Conservation (phyloP, 1,140 invertebrate species). For the Halyomorpha halys region DNA sequence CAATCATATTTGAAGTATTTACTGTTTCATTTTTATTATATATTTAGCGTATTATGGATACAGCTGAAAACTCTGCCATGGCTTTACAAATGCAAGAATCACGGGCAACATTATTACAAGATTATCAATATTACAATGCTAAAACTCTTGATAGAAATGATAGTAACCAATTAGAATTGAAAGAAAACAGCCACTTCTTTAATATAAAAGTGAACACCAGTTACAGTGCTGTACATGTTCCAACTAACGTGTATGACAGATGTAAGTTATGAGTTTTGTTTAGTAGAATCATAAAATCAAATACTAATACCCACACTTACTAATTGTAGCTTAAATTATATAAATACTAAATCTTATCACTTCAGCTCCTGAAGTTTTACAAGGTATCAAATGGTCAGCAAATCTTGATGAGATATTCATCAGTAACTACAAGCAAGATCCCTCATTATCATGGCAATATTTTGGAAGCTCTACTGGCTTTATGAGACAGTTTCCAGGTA, state of each 20-base stretch:
- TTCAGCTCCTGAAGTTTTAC: slow-evolving; percentile 27
- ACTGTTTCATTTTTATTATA: background rate
- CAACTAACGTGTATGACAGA: slow-evolving; percentile 88
- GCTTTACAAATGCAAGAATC: slow-evolving; percentile 45
- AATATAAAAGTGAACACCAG: slow-evolving; percentile 70
- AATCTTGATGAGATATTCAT: slow-evolving; percentile 70
- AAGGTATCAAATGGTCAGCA: slow-evolving; percentile 62
- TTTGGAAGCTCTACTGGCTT: slow-evolving; percentile 88
- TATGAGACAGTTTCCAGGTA: slow-evolving; percentile 75
- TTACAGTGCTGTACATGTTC: slow-evolving; percentile 85
- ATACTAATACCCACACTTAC: slow-evolving; percentile 28
- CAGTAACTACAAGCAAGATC: slow-evolving; percentile 76
- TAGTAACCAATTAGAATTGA: slow-evolving; percentile 43
- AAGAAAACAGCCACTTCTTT: slow-evolving; percentile 64
- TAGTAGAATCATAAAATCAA: too few relatives aligned
- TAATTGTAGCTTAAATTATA: slow-evolving; percentile 19
- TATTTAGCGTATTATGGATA: slow-evolving; percentile 63
- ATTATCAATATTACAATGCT: slow-evolving; percentile 60
- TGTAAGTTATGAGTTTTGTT: slow-evolving; percentile 44
- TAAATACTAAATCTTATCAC: background rate
- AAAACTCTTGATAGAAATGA: slow-evolving; percentile 50
- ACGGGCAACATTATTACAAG: too few relatives aligned
- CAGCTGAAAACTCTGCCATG: slow-evolving; percentile 61
- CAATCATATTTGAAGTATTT: background rate
- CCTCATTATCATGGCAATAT: slow-evolving; percentile 88